Conservation (phyloP, 2,797 vertebrate species). For the Echiichthys vipera region DNA sequence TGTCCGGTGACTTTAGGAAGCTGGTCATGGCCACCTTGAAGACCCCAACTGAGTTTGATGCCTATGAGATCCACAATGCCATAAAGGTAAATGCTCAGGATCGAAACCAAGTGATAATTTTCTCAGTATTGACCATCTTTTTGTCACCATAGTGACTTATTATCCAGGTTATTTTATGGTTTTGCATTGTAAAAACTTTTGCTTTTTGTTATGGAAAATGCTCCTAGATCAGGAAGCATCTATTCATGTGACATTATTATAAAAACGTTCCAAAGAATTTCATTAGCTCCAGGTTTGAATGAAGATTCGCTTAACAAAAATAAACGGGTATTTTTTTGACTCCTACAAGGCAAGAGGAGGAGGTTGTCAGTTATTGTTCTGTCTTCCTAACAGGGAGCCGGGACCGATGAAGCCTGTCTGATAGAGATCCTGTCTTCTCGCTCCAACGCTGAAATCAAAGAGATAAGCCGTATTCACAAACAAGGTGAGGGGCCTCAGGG, state of each 20-base stretch:
- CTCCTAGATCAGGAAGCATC: not conserved
- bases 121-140: not conserved
- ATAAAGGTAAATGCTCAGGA: constrained; percentile 89
- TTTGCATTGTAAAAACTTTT: not conserved
- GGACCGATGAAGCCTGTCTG: constrained; percentile 97
- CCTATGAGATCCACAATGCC: constrained; percentile 90
- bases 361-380: constrained; percentile 32
- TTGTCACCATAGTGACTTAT: not conserved
- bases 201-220: not conserved
- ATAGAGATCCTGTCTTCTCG: constrained; percentile 97
- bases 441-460: constrained; percentile 91
- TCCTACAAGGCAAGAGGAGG: not conserved
- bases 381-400: constrained; percentile 87
- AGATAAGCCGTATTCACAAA: constrained; percentile 91
- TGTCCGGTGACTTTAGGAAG: constrained; percentile 97
- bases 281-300: not conserved
- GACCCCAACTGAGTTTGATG: constrained; percentile 87
- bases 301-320: not conserved
- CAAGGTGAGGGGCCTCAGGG: constrained; percentile 81
- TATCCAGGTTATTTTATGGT: not conserved
- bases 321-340: not conserved
- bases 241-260: not conserved
- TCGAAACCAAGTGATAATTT: not conserved
- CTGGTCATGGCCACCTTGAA: constrained; percentile 93
- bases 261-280: not conserved